Evolutionary conservation across 1,140 invertebrate genomes (phyloP), one percentile per base, ranked within the genome.

Genomic region (Luehdorfia chinensis): DNA sequence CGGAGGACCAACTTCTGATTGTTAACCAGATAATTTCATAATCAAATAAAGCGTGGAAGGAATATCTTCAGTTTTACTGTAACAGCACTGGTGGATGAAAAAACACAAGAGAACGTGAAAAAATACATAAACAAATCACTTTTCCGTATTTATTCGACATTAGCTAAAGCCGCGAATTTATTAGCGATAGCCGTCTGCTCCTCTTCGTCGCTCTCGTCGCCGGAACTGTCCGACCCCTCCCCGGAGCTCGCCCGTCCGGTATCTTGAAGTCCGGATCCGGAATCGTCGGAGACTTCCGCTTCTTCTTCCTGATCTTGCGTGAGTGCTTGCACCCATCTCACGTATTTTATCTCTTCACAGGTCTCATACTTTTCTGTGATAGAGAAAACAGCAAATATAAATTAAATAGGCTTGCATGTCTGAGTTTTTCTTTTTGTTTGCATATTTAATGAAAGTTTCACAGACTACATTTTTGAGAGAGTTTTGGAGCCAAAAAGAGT

Each of bases 261-360:
- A 7, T 47, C 49, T n/a, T 2, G 39, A 39, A 5, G 16, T 15
- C 36, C 58, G 0, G 59, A 55, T 1, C 53, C 51, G 0, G 44
- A 36, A 0, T 27, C 32, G 0, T 33, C 36, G 3, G 28, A 31
- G 4, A 2, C 1, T 1, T 4, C 2, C 1, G 23, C 39, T 4
- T 39, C 16, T 11, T 50, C 45, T 15, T n/a, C 54, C 18, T 68
- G 66, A 5, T 61, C 73, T 18, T 77, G 58, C 12, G 59, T 87
- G 34, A 86, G 72, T 6, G 90, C 91, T 76, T 92, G 90, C 41
- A 93, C 90, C 90, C 91, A 92, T 50, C 85, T 85, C 0, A 93
- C 86, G 39, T 78, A 87, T 52, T 90, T 87, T 3, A 91, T 64
- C 51, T 92, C 91, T 4, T 88, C 72, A 70, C 91, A 89, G 2